A percentile compares a stretch with the other conserved stretches of the same genome.
These are phyloP conservation scores for Diogma glabrata DNA, from an alignment of 2,888 invertebrate genomes.

Conservation along the genomic window DNA sequence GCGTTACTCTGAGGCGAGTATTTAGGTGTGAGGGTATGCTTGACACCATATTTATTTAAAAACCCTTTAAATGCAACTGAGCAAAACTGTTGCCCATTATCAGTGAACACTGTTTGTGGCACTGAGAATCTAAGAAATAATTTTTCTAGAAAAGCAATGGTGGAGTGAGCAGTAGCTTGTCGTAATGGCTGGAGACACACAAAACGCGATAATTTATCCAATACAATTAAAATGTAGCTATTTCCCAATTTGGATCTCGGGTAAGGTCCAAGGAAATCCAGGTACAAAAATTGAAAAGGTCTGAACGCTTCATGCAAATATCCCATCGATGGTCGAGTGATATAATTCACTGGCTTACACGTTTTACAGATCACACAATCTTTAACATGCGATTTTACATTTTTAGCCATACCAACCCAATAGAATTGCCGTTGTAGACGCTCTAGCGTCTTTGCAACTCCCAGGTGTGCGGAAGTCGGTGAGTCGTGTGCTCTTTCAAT, in stretches of 20 bases:
- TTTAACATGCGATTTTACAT: background rate
- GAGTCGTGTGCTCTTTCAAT: background rate
- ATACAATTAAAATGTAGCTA: background rate
- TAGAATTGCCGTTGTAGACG: background rate
- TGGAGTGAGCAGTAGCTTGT: background rate
- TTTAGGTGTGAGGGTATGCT: no score
- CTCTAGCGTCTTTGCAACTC: background rate
- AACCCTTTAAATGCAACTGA: no score
- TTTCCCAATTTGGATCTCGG: background rate
- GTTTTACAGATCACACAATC: background rate
- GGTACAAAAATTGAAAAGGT: background rate
- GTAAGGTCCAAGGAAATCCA: background rate
- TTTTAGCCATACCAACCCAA: background rate
- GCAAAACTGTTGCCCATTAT: no score
- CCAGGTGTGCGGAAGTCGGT: background rate
- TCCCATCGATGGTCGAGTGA: background rate
- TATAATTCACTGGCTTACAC: background rate
- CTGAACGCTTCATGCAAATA: background rate
- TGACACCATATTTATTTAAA: no score
- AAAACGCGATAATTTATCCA: background rate
- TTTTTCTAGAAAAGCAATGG: background rate
- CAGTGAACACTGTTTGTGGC: background rate
- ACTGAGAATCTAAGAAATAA: background rate
- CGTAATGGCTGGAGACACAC: background rate
- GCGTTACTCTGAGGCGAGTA: slow-evolving; percentile 3